Conservation (phyloP, 2,113 vertebrate species). For the Phodopus roborovskii region DNA sequence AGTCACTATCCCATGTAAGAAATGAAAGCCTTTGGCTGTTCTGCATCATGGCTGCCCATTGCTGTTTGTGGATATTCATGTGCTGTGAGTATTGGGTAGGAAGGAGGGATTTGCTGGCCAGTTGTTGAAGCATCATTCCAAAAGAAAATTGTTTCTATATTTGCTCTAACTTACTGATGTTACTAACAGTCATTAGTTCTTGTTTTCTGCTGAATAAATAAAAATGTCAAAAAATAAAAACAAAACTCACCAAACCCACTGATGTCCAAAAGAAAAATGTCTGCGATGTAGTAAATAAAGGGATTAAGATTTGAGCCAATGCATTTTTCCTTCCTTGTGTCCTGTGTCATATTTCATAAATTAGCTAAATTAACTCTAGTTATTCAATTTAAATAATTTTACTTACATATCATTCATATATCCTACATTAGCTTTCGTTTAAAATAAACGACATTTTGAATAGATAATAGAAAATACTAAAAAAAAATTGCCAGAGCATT, state of each 20-base stretch:
- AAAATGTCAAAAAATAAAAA: constrained; percentile 62
- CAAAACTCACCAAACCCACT: neutral
- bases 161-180: neutral
- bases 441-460: neutral
- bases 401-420: neutral
- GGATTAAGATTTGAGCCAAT: constrained; percentile 41
- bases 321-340: constrained; percentile 1
- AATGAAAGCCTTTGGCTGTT: constrained; percentile 6
- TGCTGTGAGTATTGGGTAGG: neutral
- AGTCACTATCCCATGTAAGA: neutral
- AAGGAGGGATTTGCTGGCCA: neutral
- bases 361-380: neutral
- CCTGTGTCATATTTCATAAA: neutral
- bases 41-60: neutral
- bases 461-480: neutral
- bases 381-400: constrained; percentile 9
- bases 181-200: constrained; percentile 23
- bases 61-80: neutral
- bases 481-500: neutral
- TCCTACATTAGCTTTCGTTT: neutral
- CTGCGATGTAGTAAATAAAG: constrained; percentile 74
- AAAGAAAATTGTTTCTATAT: neutral
- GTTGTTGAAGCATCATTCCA: neutral
- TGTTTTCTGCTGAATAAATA: constrained; percentile 37
- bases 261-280: constrained; percentile 61